These are phyloP conservation scores for Dolomedes plantarius DNA, from an alignment of 2,888 invertebrate species.

Conservation along the genomic window DNA sequence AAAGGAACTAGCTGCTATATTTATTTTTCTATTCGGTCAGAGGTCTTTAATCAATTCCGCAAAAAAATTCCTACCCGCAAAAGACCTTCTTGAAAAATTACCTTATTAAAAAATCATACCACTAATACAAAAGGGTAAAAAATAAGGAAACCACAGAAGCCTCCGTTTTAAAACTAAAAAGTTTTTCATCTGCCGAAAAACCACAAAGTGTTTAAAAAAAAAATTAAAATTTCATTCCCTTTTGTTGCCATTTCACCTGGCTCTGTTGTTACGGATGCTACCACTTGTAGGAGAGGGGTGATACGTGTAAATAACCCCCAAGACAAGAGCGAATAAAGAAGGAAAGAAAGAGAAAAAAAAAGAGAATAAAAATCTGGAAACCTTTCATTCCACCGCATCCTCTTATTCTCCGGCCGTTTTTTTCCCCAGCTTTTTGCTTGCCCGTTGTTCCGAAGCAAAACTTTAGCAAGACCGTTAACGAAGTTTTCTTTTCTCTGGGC, in stretches of 20 bases:
- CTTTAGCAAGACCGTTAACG: conserved; percentile 50
- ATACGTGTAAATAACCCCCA: conserved; percentile 8
- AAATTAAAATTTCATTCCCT: not conserved
- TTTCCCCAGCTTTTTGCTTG: not conserved
- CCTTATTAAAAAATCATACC: no score
- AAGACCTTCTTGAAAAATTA: no score
- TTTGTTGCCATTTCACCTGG: not conserved
- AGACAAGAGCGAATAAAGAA: not conserved
- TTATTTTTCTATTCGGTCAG: no score
- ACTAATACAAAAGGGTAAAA: no score
- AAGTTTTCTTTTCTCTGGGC: conserved; percentile 44
- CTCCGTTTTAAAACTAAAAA: no score
- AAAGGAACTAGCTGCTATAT: no score
- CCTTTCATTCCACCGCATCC: conserved; percentile 38
- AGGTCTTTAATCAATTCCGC: no score
- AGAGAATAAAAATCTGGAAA: not conserved
- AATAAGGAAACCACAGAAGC: no score
- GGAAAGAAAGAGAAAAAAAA: not conserved
- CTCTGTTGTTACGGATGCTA: not conserved
- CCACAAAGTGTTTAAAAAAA: no score
- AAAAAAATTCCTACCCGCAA: no score
- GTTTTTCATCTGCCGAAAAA: no score
- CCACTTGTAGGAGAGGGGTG: not conserved
- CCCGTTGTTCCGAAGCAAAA: conserved; percentile 24
- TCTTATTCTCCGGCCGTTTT: not conserved